Base-by-base conservation (phyloP, 1,140 invertebrate genomes). In the Agrypnia vestita region DNA sequence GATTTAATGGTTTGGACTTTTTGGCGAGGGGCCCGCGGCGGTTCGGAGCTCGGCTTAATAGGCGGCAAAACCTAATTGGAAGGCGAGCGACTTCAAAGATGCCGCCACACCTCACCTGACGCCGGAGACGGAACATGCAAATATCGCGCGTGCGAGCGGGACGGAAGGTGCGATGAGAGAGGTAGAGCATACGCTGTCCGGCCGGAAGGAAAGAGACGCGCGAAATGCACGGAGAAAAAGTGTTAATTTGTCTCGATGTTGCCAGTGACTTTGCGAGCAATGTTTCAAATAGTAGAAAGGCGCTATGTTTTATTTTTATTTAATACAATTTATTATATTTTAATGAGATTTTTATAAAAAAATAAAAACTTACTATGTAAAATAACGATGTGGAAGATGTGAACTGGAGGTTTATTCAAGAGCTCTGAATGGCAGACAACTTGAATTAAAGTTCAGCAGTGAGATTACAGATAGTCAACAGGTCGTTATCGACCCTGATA, bases 1-100 rank as follows among this genome's bases (percentile, higher is more conserved):
- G 21, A n/a, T 6, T 17, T 15, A 10, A 44, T 51, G 67, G 19
- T 53, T 17, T 47, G 47, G 13, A 17, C 35, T 7, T 71, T 71
- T 51, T 13, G 0, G 46, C 47, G 10, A 15, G 44, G 17, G 67
- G 67, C 1, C 12, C 15, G 46, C 46, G 47, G 15, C 47, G 67
- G n/a, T 71, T 71, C 21, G 67, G 19, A 49, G 15, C 47, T 17
- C 13, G 67, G 67, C 19, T 71, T 71, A 71, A 71, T 71, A 71
- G 49, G 67, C 67, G 67, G 67, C 67, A 51, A 51, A 25, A 71
- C 49, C 74, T 76, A 76, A 76, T 76, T 76, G 74, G 74, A 62
- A 67, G 74, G 56, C 56, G 55, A 62, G 15, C 44, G 19, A 76
- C 74, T 49, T 76, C 74, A 76, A 76, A 76, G 59, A 43, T 43